A percentile compares a stretch with the other conserved stretches of the same genome.
Evolutionary conservation across 1,140 invertebrate species (phyloP).

Genomic region (Gryllus bimaculatus): DNA sequence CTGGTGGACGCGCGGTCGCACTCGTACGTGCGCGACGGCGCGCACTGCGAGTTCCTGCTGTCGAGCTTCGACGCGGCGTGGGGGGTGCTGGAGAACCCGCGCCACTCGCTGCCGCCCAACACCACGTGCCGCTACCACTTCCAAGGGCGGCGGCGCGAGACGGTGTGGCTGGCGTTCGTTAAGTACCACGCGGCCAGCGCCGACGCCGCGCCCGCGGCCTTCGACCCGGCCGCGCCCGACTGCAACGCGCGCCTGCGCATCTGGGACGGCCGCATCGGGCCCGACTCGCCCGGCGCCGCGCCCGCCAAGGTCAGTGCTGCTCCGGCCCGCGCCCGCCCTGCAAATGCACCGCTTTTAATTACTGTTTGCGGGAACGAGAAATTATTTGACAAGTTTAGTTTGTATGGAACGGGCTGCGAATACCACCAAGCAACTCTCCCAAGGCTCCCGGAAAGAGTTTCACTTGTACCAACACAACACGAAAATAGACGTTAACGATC

Average conservation of each 20-base stretch:
- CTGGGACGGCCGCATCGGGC: slow-evolving; percentile 55
- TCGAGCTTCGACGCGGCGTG: slow-evolving; percentile 62
- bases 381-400: too few species aligned
- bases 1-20: slow-evolving; percentile 64
- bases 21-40: slow-evolving; percentile 58
- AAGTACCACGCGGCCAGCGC: slow-evolving; percentile 64
- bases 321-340: not conserved
- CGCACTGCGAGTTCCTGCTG: slow-evolving; percentile 65
- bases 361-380: too few species aligned
- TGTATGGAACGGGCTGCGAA: too few species aligned
- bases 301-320: not conserved
- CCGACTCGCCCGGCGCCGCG: slow-evolving; percentile 16
- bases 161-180: slow-evolving; percentile 75
- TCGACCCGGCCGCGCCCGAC: slow-evolving; percentile 48
- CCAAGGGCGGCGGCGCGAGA: slow-evolving; percentile 56
- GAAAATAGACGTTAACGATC: too few species aligned
- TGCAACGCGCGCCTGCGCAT: slow-evolving; percentile 64
- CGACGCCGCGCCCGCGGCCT: slow-evolving; percentile 46
- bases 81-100: slow-evolving; percentile 44
- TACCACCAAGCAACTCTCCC: too few species aligned
- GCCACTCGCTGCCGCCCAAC: slow-evolving; percentile 38
- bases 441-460: too few species aligned
- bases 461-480: too few species aligned
- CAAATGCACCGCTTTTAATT: not conserved
- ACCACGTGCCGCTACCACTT: slow-evolving; percentile 47